Percentiles rank a stretch among this genome's conserved stretches.
Evolutionary conservation across 2,888 invertebrate genomes (phyloP).

Genomic region (Germaria angustata): DNA sequence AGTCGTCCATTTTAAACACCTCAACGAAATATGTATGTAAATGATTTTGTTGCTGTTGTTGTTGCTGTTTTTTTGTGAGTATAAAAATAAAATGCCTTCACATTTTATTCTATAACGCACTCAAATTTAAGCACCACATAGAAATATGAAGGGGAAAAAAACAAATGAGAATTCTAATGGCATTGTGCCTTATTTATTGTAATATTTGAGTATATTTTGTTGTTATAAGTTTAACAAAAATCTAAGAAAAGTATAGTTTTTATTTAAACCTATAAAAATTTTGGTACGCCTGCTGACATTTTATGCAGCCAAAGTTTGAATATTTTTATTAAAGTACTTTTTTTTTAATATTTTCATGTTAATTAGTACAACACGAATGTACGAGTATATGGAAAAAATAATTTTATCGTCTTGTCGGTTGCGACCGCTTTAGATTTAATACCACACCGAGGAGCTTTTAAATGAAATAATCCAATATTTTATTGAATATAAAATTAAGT

Average conservation of each 20-base stretch:
- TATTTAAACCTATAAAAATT: background rate
- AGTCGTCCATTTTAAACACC: background rate
- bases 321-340: background rate
- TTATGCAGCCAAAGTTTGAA: background rate
- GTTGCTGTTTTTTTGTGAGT: no score
- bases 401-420: background rate
- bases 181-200: conserved; percentile 10
- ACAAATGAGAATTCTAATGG: background rate
- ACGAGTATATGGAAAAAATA: background rate
- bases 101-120: conserved; percentile 5
- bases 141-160: no score
- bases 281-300: background rate
- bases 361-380: conserved; percentile 37
- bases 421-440: background rate
- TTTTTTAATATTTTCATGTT: background rate
- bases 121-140: background rate
- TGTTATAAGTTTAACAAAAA: conserved; percentile 22
- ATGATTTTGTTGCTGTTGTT: no score
- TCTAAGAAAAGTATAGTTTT: conserved; percentile 5
- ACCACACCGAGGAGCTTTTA: no score
- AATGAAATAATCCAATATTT: no score
- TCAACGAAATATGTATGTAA: no score
- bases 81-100: conserved; percentile 38
- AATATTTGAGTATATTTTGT: background rate
- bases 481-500: no score